A percentile compares a stretch with the other conserved stretches of the same genome.
phyloP scores from a whole-genome alignment of 2,888 invertebrate genomes.

The Cataglyphis rosenhaueri region DNA sequence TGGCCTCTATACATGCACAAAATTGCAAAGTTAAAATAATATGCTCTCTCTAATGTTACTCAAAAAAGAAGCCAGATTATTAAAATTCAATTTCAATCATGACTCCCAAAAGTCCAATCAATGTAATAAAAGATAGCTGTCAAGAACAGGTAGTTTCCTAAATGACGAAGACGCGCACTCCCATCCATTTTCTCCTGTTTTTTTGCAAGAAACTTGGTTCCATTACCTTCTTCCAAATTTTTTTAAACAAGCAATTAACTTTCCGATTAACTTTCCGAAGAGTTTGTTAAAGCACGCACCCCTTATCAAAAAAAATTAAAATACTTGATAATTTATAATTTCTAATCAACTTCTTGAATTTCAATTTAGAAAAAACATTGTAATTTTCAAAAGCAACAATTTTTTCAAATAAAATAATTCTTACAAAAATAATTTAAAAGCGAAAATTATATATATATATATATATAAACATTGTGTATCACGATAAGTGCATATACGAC shows the following conservation, averaged over 20 bases:
- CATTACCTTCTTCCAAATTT: slow-evolving; percentile 13
- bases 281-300: slow-evolving; percentile 2
- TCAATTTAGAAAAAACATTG: not conserved
- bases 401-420: not conserved
- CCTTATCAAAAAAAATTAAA: slow-evolving; percentile 10
- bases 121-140: slow-evolving; percentile 76
- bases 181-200: slow-evolving; percentile 25
- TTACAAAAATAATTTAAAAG: slow-evolving; percentile 5
- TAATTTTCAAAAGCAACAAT: not conserved
- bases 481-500: not conserved
- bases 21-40: slow-evolving; percentile 57
- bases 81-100: slow-evolving; percentile 76
- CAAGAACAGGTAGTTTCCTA: slow-evolving; percentile 78
- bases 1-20: not conserved
- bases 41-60: slow-evolving; percentile 37
- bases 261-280: slow-evolving; percentile 23
- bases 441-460: not conserved
- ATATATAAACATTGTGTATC: not conserved
- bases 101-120: slow-evolving; percentile 78
- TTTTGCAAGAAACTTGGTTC: slow-evolving; percentile 26
- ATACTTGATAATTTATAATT: not conserved
- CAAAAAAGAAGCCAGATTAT: slow-evolving; percentile 64
- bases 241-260: slow-evolving; percentile 39
- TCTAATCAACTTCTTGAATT: not conserved
- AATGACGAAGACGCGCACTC: slow-evolving; percentile 66